Evolutionary conservation across 1,140 invertebrate species (phyloP).

Genomic region (Halictus rubicundus): DNA sequence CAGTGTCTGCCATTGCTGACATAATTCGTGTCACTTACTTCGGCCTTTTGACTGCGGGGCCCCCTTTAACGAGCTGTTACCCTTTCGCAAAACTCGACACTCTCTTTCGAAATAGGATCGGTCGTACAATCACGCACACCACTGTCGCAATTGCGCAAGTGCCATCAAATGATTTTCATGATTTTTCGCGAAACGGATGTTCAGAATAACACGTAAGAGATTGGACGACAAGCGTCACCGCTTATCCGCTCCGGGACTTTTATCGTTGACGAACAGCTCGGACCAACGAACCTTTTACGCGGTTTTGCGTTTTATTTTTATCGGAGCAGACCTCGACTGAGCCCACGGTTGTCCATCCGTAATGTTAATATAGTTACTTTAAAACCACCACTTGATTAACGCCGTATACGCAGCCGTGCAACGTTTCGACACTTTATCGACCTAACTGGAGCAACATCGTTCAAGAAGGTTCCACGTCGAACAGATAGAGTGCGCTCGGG

Average conservation of each 20-base stretch:
- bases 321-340: too few species aligned
- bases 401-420: neutral
- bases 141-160: conserved; percentile 54
- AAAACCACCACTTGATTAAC: conserved; percentile 40
- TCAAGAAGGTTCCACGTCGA: neutral
- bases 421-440: neutral
- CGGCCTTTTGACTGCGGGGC: neutral
- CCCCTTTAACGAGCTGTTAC: neutral
- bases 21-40: conserved; percentile 45
- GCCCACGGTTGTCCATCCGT: neutral
- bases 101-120: conserved; percentile 23
- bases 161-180: conserved; percentile 54
- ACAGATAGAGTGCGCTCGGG: neutral
- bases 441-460: neutral
- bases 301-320: conserved; percentile 14
- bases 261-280: neutral
- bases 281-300: neutral
- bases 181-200: conserved; percentile 63
- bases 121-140: conserved; percentile 25
- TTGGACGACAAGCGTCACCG: conserved; percentile 13
- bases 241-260: neutral
- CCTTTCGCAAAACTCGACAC: neutral
- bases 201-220: conserved; percentile 64
- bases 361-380: conserved; percentile 9
- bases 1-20: conserved; percentile 34